Conservation (phyloP, 1,140 invertebrate genomes). For the Atopsyche davidsoni region DNA sequence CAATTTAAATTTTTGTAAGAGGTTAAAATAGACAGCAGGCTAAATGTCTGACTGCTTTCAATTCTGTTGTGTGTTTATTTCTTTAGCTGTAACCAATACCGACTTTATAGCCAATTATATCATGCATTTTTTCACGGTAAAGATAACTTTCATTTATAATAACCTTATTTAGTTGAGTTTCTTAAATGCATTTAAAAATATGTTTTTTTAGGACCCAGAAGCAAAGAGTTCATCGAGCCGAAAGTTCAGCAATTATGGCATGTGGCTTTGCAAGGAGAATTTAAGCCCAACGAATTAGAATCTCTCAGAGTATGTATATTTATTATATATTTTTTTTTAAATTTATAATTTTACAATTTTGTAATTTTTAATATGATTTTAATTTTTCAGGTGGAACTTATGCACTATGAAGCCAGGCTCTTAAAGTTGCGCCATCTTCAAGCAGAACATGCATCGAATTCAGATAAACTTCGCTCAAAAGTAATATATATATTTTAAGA, state of each 20-base stretch:
- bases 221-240: constrained; percentile 81
- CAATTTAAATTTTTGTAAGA: too few species aligned
- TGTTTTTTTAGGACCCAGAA: constrained; percentile 53
- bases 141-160: too few species aligned
- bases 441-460: constrained; percentile 63
- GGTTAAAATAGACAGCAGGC: too few species aligned
- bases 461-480: constrained; percentile 53
- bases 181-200: too few species aligned
- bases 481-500: constrained; percentile 30
- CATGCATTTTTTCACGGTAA: too few species aligned
- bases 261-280: constrained; percentile 71
- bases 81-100: too few species aligned
- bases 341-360: constrained; percentile 3
- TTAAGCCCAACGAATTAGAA: constrained; percentile 71
- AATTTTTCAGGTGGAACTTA: constrained; percentile 60
- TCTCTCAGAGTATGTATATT: constrained; percentile 64
- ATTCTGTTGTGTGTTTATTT: too few species aligned
- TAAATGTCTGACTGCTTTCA: too few species aligned
- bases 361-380: constrained; percentile 20
- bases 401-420: constrained; percentile 81
- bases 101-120: too few species aligned
- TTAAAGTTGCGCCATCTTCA: constrained; percentile 78
- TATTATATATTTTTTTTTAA: constrained; percentile 10
- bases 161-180: too few species aligned
- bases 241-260: constrained; percentile 85